phyloP scores from a whole-genome alignment of 2,888 invertebrate genomes.

The Harpagoxenus sublaevis region DNA sequence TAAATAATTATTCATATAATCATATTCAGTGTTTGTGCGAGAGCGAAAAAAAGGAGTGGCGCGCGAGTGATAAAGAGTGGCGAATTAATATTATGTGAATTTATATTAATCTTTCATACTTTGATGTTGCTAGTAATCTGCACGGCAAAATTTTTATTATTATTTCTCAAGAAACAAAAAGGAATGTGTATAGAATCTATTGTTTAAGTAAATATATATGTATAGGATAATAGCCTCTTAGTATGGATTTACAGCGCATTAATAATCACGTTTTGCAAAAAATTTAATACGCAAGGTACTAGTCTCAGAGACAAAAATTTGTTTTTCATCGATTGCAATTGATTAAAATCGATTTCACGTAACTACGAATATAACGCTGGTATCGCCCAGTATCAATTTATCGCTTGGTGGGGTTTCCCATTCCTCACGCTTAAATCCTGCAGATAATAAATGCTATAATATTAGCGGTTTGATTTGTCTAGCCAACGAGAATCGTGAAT shows the following conservation, averaged over 20 bases:
- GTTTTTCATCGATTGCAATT: conserved; percentile 57
- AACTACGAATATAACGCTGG: conserved; percentile 51
- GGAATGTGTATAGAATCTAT: too few relatives aligned
- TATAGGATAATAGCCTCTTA: too few relatives aligned
- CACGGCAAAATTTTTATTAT: not conserved
- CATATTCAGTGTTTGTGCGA: not conserved
- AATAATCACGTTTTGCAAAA: not conserved
- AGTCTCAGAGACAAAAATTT: conserved; percentile 49
- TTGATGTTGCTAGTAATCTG: conserved; percentile 28
- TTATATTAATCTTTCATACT: not conserved
- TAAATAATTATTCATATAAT: not conserved
- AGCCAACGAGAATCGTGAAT: conserved; percentile 46
- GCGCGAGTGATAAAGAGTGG: not conserved
- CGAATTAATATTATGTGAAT: not conserved
- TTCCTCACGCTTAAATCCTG: conserved; percentile 71
- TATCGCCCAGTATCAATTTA: conserved; percentile 67
- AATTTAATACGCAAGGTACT: not conserved
- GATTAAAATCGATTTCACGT: conserved; percentile 23
- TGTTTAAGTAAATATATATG: too few relatives aligned
- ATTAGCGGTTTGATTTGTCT: conserved; percentile 69
- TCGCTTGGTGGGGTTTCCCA: conserved; percentile 61
- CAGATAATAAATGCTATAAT: conserved; percentile 69
- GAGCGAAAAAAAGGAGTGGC: not conserved
- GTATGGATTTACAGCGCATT: not conserved
- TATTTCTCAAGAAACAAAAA: too few relatives aligned